phyloP scores from a whole-genome alignment of 2,797 vertebrate species.

The Hafferia zeledoni region DNA sequence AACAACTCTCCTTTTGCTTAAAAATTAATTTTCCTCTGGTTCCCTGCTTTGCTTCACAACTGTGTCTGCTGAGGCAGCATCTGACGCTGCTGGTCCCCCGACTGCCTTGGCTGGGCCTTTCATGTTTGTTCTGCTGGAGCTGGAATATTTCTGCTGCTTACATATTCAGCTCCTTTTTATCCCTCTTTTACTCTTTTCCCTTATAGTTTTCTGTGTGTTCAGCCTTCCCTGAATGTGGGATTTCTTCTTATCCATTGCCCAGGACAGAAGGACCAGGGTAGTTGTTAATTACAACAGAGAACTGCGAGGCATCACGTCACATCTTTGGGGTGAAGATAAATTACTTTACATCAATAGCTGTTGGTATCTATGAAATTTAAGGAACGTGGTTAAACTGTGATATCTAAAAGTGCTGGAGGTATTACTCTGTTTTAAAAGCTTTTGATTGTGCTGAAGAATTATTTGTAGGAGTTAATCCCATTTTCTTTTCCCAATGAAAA shows the following conservation, averaged over 20 bases:
- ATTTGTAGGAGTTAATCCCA: neutral
- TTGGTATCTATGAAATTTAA: neutral
- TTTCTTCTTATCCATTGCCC: neutral
- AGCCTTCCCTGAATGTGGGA: neutral
- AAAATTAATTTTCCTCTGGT: neutral
- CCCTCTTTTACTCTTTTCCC: neutral
- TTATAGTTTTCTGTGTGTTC: neutral
- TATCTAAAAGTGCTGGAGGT: neutral
- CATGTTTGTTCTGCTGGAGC: neutral
- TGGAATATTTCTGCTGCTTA: neutral
- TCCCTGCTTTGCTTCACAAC: neutral
- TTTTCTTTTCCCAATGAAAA: neutral
- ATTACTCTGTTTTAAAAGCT: neutral
- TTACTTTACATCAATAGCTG: neutral
- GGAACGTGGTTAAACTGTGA: neutral
- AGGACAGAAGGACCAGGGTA: neutral
- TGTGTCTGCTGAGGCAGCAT: rapidly evolving
- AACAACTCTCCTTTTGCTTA: neutral
- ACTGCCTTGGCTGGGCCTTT: neutral
- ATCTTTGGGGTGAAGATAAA: neutral
- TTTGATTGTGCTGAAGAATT: neutral
- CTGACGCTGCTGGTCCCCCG: neutral
- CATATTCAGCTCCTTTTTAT: neutral
- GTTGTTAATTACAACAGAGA: neutral
- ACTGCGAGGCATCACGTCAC: neutral